Evolutionary conservation across 2,888 invertebrate species (phyloP), one percentile per base, ranked within the genome.

Genomic region (Chloroclysta siterata): DNA sequence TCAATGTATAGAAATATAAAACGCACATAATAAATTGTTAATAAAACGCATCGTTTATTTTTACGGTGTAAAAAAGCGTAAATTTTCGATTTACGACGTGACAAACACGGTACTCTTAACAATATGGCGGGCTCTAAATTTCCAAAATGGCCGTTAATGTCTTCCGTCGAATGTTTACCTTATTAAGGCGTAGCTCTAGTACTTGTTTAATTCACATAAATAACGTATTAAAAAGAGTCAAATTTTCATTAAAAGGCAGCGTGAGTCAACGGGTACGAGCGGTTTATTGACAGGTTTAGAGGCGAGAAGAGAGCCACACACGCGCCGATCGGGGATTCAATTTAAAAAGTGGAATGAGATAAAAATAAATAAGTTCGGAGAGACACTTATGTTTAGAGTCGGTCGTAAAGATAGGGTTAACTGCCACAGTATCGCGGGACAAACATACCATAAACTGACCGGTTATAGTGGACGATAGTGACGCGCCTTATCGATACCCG

Each of bases 301-400:
- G 82, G 81, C 80, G 81, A 79, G 79, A 76, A 79, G 78, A 83
- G 85, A 83, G 83, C 91, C 90, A 90, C 91, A 90, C 91, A 90
- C 91, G 86, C 83, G 87, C 90, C 90, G 88, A 84, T 79, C 83
- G 77, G 80, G 87, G 86, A 89, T 90, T 91, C 91, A 92, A 91
- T 92, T 93, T 91, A 90, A 93, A 91, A 90, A 89, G 85, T 86
- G 86, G 87, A 91, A 91, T 90, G 90, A 90, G 90, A 91, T 89
- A 90, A 92, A 90, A 90, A 93, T 91, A 93, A 92, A 92, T 91
- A 92, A 91, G 89, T 88, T 88, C 80, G 81, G 85, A 87, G 84
- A 90, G 91, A 93, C 93, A 90, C 92, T 91, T 90, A 92, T 90
- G 93, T 91, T 91, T 91, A 90, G 91, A 90, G 91, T 77, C 84